Conservation (phyloP, 2,113 vertebrate species). For the Rhea americana region DNA sequence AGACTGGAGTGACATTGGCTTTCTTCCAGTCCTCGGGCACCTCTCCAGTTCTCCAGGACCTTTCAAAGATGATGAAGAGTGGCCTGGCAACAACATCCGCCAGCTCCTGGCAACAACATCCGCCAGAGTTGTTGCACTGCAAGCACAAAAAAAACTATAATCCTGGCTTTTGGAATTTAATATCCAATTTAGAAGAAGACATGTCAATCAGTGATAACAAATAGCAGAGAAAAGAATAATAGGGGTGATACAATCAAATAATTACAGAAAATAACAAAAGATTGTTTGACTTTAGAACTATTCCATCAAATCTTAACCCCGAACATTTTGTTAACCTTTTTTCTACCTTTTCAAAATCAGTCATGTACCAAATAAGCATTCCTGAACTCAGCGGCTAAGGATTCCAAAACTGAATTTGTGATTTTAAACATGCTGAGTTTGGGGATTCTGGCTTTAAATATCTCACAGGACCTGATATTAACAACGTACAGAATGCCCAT, state of each 20-base stretch:
- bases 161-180: not conserved
- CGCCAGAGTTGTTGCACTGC: not conserved
- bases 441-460: not conserved
- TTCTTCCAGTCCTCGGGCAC: too few species aligned
- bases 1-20: too few species aligned
- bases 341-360: not conserved
- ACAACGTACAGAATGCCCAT: not conserved
- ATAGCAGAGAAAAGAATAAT: not conserved
- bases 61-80: too few species aligned
- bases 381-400: not conserved
- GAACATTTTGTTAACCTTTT: not conserved
- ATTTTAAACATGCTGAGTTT: not conserved
- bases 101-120: too few species aligned
- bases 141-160: not conserved
- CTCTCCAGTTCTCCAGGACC: too few species aligned
- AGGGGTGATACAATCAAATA: not conserved
- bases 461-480: not conserved
- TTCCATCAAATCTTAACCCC: not conserved
- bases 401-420: not conserved
- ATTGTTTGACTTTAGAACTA: not conserved
- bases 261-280: not conserved
- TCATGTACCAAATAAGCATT: not conserved
- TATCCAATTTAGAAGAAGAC: not conserved
- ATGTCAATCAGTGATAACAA: not conserved
- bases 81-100: too few species aligned